These are phyloP conservation scores for Stratiolaelaps scimitus DNA, from an alignment of 1,140 invertebrate genomes.

Conservation along the genomic window DNA sequence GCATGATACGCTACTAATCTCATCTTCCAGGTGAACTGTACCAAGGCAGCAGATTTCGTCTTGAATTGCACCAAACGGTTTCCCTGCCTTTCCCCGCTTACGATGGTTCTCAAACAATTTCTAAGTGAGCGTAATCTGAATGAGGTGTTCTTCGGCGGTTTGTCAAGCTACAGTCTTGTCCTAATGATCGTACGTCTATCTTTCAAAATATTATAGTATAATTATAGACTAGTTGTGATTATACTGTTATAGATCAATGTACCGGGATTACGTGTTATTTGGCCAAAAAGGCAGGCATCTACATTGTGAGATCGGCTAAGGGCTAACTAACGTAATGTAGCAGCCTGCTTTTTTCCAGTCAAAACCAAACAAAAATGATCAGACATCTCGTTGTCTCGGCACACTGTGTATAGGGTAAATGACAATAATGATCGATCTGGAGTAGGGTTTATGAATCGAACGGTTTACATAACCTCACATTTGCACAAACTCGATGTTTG, in stretches of 20 bases:
- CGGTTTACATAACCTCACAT: too few relatives aligned
- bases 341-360: too few relatives aligned
- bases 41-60: neutral
- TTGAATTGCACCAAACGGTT: neutral
- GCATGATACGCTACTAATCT: neutral
- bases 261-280: neutral
- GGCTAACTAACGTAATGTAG: too few relatives aligned
- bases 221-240: conserved; percentile 9
- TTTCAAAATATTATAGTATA: conserved; percentile 29
- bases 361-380: too few relatives aligned
- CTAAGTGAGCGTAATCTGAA: conserved; percentile 31
- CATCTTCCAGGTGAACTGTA: conserved; percentile 23
- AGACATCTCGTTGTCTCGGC: too few relatives aligned
- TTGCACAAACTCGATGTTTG: too few relatives aligned
- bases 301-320: neutral
- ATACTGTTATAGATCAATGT: neutral
- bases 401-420: too few relatives aligned
- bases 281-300: neutral
- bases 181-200: conserved; percentile 32
- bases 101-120: conserved; percentile 33
- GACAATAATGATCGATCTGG: too few relatives aligned
- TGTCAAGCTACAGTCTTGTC: conserved; percentile 33
- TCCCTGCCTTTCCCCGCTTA: conserved; percentile 5
- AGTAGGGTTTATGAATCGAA: too few relatives aligned
- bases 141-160: conserved; percentile 34